These are phyloP conservation scores for Diglossa cyanea DNA, from an alignment of 2,797 vertebrate species.

Conservation along the genomic window DNA sequence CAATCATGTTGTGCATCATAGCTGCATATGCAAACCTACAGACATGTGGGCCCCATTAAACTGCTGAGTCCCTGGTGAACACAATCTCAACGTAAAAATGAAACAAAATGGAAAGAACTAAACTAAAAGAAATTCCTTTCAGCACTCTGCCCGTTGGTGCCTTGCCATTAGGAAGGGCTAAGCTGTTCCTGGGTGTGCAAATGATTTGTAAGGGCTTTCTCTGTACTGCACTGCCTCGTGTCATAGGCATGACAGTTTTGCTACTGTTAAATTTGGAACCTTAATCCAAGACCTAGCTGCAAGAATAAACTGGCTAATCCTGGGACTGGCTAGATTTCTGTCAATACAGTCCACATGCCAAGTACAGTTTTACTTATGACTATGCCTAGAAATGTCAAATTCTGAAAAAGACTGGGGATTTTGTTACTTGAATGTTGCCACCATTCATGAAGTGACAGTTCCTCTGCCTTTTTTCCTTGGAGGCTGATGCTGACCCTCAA, in stretches of 20 bases:
- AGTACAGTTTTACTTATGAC: not conserved
- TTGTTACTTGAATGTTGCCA: not conserved
- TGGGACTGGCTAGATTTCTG: not conserved
- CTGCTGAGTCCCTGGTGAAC: not conserved
- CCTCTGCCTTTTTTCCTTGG: not conserved
- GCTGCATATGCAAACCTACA: not conserved
- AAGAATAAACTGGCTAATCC: not conserved
- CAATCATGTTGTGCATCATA: not conserved
- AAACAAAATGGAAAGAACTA: not conserved
- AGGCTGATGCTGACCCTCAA: not conserved
- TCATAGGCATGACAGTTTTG: not conserved
- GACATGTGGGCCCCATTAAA: not conserved
- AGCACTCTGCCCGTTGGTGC: not conserved
- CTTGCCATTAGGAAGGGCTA: not conserved
- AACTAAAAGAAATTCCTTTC: not conserved
- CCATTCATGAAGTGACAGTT: not conserved
- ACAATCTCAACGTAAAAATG: not conserved
- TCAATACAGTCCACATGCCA: not conserved
- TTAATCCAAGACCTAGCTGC: not conserved
- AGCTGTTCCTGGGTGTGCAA: not conserved
- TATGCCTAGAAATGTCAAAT: not conserved
- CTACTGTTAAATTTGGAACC: not conserved
- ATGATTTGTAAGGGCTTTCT: rapidly evolving
- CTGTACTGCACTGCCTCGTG: not conserved
- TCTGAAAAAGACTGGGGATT: not conserved